These are phyloP conservation scores for Tetheella fluctuosa DNA, from an alignment of 2,888 invertebrate genomes.

Conservation along the genomic window DNA sequence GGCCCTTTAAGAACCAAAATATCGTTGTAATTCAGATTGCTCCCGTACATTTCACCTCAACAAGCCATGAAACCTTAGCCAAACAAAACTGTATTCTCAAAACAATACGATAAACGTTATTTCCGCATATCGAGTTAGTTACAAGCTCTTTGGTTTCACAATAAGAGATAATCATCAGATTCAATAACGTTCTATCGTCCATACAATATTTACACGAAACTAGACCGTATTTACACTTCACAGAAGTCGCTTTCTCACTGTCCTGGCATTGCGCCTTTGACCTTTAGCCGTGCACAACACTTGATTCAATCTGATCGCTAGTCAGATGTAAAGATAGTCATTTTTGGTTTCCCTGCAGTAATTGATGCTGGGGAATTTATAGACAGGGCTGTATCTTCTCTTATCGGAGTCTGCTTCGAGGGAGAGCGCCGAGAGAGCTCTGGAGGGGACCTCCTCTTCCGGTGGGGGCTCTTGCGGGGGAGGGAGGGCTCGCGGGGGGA, in stretches of 20 bases:
- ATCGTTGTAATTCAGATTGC: neutral
- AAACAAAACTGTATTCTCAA: conserved; percentile 26
- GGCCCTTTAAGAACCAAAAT: neutral
- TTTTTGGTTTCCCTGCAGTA: conserved; percentile 77
- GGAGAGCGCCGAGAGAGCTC: conserved; percentile 75
- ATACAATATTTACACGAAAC: conserved; percentile 67
- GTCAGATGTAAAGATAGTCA: conserved; percentile 79
- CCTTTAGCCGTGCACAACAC: conserved; percentile 42
- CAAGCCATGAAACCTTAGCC: neutral
- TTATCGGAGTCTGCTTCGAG: conserved; percentile 71
- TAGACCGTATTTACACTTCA: conserved; percentile 61
- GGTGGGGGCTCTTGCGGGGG: conserved; percentile 54
- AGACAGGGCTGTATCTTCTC: conserved; percentile 76
- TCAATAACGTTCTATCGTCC: conserved; percentile 39
- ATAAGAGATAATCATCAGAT: conserved; percentile 49
- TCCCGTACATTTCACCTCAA: neutral
- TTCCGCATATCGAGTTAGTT: conserved; percentile 40
- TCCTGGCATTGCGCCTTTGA: conserved; percentile 43
- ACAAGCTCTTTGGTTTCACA: conserved; percentile 77
- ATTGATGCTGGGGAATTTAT: conserved; percentile 78
- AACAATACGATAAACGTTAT: conserved; percentile 32
- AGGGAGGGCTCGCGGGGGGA: conserved; percentile 84
- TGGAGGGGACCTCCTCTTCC: conserved; percentile 66
- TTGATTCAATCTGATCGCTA: conserved; percentile 49
- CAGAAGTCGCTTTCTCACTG: conserved; percentile 60